A percentile compares a stretch with the other conserved stretches of the same genome.
These are phyloP conservation scores for Drosophila triauraria DNA, from an alignment of 1,140 invertebrate genomes.

Conservation along the genomic window DNA sequence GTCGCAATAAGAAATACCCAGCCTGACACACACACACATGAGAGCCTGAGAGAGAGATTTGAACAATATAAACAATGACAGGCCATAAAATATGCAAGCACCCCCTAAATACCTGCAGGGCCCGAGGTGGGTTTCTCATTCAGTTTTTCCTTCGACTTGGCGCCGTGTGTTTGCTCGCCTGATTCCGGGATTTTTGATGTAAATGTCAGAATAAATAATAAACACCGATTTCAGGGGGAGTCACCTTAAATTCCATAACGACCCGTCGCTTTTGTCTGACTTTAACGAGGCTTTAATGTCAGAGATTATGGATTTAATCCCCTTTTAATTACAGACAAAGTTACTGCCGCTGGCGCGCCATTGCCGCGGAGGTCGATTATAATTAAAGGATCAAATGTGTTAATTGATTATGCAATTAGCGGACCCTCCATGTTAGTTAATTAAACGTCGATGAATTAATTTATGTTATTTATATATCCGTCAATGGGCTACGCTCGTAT, in stretches of 20 bases:
- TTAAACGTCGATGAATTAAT: constrained; percentile 55
- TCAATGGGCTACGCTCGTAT: constrained; percentile 4
- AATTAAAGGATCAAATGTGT: constrained; percentile 60
- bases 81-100: constrained; percentile 74
- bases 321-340: constrained; percentile 53
- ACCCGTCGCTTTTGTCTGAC: constrained; percentile 14
- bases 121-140: constrained; percentile 25
- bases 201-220: constrained; percentile 80
- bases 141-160: constrained; percentile 21
- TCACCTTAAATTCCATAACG: constrained; percentile 15
- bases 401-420: constrained; percentile 76
- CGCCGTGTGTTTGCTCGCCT: constrained; percentile 46
- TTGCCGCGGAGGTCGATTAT: constrained; percentile 29
- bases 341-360: background rate
- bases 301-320: constrained; percentile 72
- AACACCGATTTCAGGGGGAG: constrained; percentile 49
- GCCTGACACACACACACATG: constrained; percentile 12
- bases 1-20: constrained; percentile 55
- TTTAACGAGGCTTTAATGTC: constrained; percentile 67
- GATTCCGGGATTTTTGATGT: constrained; percentile 71
- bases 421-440: constrained; percentile 43
- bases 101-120: constrained; percentile 55
- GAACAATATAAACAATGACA: constrained; percentile 74
- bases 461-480: constrained; percentile 39
- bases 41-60: constrained; percentile 22